Conservation (phyloP, 1,140 invertebrate species). For the Pogonomyrmex californicus region DNA sequence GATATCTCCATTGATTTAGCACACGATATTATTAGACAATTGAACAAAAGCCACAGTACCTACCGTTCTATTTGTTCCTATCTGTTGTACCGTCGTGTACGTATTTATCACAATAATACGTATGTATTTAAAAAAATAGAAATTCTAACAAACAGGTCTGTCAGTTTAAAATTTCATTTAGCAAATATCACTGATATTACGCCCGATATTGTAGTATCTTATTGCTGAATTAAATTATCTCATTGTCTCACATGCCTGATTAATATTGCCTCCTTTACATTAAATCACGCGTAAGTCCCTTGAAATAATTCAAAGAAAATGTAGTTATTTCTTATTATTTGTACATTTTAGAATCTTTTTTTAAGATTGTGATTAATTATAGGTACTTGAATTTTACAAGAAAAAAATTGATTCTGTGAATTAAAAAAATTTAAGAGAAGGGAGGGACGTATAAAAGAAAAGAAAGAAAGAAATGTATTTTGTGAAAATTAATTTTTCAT, state of each 20-base stretch:
- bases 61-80: constrained; percentile 60
- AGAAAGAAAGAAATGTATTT: neutral
- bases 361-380: neutral
- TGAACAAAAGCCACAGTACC: constrained; percentile 36
- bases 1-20: constrained; percentile 46
- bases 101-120: constrained; percentile 60
- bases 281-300: neutral
- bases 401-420: neutral
- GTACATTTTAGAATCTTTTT: neutral
- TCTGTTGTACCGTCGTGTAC: constrained; percentile 57
- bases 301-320: neutral
- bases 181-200: constrained; percentile 56
- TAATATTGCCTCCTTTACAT: neutral
- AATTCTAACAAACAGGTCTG: constrained; percentile 20
- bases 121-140: constrained; percentile 62
- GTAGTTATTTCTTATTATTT: neutral
- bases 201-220: constrained; percentile 78
- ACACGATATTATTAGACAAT: constrained; percentile 55
- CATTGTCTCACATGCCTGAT: constrained; percentile 5
- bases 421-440: neutral
- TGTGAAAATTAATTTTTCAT: constrained; percentile 31
- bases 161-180: constrained; percentile 63
- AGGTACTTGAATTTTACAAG: neutral
- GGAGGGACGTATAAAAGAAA: constrained; percentile 3
- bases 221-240: constrained; percentile 79